Evolutionary conservation across 2,113 vertebrate species (phyloP).

Genomic region (Empidonax alnorum): DNA sequence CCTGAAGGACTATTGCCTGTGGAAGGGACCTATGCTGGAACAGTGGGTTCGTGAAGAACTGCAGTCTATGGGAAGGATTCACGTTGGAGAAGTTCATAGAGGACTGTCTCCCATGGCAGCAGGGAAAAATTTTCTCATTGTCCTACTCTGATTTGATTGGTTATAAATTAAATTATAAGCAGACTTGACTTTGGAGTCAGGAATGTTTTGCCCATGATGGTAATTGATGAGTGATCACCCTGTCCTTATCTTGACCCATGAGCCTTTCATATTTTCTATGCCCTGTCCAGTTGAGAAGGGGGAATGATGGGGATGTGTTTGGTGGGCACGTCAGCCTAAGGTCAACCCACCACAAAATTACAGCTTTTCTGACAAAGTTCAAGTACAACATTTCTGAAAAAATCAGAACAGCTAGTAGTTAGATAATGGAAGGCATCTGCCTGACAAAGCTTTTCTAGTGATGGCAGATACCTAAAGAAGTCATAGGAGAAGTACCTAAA

Average conservation of each 20-base stretch:
- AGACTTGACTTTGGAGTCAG: accelerated
- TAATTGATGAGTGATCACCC: neutral
- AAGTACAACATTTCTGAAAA: neutral
- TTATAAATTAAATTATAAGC: neutral
- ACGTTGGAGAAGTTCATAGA: neutral
- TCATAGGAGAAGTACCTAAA: neutral
- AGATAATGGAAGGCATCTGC: neutral
- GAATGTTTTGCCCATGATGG: neutral
- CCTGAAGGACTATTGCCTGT: neutral
- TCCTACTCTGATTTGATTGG: neutral
- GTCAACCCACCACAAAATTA: neutral
- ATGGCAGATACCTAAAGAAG: neutral
- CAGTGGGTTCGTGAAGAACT: neutral
- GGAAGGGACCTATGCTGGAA: neutral
- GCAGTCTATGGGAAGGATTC: neutral
- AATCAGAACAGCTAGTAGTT: neutral
- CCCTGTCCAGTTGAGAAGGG: neutral
- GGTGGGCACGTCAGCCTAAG: neutral
- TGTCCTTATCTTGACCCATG: neutral
- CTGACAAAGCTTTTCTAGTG: neutral
- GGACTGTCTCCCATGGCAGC: neutral
- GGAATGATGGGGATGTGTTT: neutral
- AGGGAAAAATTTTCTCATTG: neutral
- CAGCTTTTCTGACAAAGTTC: neutral
- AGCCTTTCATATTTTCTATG: neutral